These are phyloP conservation scores for Otis tarda DNA, from an alignment of 2,113 vertebrate species.

Conservation along the genomic window DNA sequence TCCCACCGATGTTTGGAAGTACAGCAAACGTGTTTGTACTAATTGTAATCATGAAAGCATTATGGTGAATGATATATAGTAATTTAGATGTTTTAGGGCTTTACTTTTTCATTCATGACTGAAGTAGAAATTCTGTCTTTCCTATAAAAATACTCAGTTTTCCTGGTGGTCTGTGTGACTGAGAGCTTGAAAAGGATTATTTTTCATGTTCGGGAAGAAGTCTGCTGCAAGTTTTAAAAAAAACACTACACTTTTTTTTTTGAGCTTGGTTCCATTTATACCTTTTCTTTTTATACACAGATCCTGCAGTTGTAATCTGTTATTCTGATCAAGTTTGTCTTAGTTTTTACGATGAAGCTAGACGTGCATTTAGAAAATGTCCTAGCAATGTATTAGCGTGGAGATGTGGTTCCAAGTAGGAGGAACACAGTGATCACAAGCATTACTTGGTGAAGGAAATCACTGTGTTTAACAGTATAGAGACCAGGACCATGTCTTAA, in stretches of 20 bases:
- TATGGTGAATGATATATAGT: not conserved
- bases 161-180: not conserved
- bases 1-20: not conserved
- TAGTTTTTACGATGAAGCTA: not conserved
- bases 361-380: not conserved
- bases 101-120: not conserved
- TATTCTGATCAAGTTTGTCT: not conserved
- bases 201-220: not conserved
- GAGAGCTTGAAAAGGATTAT: not conserved
- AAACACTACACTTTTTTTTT: not conserved
- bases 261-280: not conserved
- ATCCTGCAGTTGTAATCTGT: not conserved
- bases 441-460: constrained; percentile 31
- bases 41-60: not conserved
- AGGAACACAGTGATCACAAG: constrained; percentile 64
- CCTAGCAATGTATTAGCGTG: not conserved
- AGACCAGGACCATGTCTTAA: constrained; percentile 62
- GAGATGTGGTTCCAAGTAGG: constrained; percentile 61
- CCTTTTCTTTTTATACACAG: not conserved
- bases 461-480: constrained; percentile 32
- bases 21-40: constrained; percentile 15
- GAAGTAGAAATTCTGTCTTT: not conserved
- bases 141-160: not conserved
- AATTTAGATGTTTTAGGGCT: not conserved
- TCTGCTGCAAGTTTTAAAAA: not conserved